phyloP scores from a whole-genome alignment of 2,888 invertebrate species.

The Melangyna quadrimaculata region DNA sequence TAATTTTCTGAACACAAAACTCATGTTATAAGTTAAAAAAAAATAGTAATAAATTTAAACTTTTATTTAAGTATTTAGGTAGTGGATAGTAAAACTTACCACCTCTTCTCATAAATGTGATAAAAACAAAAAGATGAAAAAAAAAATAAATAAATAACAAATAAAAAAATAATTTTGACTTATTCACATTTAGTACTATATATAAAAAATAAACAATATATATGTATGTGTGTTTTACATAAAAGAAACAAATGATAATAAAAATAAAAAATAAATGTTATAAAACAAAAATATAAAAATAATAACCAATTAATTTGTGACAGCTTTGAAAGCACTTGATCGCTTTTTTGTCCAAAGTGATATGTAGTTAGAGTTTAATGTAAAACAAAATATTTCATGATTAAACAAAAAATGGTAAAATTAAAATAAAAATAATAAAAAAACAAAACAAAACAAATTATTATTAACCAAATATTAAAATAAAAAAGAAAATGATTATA shows the following conservation, averaged over 20 bases:
- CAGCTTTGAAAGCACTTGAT: conserved; percentile 66
- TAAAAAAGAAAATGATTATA: conserved; percentile 8
- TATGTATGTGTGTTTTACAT: conserved; percentile 57
- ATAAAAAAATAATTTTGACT: conserved; percentile 56
- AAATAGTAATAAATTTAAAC: neutral
- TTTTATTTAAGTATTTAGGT: conserved; percentile 53
- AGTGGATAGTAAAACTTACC: conserved; percentile 72
- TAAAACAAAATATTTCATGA: conserved; percentile 68
- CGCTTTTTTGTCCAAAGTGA: conserved; percentile 72
- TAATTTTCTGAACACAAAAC: conserved; percentile 35
- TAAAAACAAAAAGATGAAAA: conserved; percentile 36
- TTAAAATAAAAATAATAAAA: conserved; percentile 34
- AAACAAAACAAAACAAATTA: conserved; percentile 23
- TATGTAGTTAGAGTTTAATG: conserved; percentile 70
- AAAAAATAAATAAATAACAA: conserved; percentile 31
- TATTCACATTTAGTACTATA: conserved; percentile 67
- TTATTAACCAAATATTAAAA: conserved; percentile 56
- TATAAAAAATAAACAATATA: conserved; percentile 43
- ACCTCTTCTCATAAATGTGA: conserved; percentile 72
- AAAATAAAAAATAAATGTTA: conserved; percentile 21
- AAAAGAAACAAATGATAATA: conserved; percentile 59
- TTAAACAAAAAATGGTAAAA: conserved; percentile 32
- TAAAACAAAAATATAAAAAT: conserved; percentile 32
- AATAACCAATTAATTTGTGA: conserved; percentile 64
- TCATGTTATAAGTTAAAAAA: conserved; percentile 20